These are phyloP conservation scores for Scomber colias DNA, from an alignment of 2,113 vertebrate genomes.

Conservation along the genomic window DNA sequence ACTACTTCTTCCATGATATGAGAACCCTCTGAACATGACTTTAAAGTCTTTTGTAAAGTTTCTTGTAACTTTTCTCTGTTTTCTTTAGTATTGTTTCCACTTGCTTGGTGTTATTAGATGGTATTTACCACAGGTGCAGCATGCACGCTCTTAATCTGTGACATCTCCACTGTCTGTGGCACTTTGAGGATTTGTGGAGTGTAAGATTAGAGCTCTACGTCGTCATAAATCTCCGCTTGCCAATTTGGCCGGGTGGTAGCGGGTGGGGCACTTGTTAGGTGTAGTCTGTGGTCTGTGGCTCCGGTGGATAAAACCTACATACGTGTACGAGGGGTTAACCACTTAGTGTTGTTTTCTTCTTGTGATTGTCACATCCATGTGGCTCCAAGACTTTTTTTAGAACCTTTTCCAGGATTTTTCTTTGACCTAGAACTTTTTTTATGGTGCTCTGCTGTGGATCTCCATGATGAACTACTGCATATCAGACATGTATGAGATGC, in stretches of 20 bases:
- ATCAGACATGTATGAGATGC: constrained; percentile 91
- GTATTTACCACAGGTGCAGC: constrained; percentile 35
- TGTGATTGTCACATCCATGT: not conserved
- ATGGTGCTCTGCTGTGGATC: constrained; percentile 39
- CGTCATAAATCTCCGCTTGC: constrained; percentile 93
- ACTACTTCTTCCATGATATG: rapidly evolving
- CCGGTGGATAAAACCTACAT: constrained; percentile 83
- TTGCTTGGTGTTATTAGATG: not conserved
- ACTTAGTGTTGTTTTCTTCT: constrained; percentile 2
- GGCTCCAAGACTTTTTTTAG: not conserved
- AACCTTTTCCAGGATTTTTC: not conserved
- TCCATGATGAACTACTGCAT: constrained; percentile 92
- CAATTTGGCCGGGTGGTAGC: constrained; percentile 84
- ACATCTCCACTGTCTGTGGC: constrained; percentile 84
- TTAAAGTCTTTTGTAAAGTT: not conserved
- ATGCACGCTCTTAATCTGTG: constrained; percentile 76
- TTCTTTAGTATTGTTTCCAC: not conserved
- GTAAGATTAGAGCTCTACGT: constrained; percentile 91
- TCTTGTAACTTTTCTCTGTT: not conserved
- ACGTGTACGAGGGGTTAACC: constrained; percentile 67
- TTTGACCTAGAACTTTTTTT: constrained; percentile 9
- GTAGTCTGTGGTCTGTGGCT: constrained; percentile 52
- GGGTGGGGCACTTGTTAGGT: constrained; percentile 68
- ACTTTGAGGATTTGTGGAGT: constrained; percentile 89
- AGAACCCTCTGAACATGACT: rapidly evolving